These are phyloP conservation scores for Pemphigus obesinymphae DNA, from an alignment of 1,140 invertebrate species.

Conservation along the genomic window DNA sequence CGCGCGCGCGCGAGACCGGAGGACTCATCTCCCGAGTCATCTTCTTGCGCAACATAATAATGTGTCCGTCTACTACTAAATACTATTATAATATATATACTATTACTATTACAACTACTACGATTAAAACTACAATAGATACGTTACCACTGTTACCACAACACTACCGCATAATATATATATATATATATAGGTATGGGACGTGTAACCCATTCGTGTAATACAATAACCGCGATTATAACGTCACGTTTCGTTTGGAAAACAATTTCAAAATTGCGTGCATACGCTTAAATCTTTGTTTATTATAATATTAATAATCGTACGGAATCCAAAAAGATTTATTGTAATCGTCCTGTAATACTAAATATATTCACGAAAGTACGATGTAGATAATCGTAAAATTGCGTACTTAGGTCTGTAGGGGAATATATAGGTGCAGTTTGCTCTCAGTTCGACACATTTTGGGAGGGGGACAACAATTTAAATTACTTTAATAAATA, in stretches of 20 bases:
- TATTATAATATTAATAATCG: background rate
- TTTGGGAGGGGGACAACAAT: no score
- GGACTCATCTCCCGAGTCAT: conserved; percentile 11
- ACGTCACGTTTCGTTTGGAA: conserved; percentile 21
- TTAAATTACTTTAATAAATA: no score
- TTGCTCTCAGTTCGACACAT: no score
- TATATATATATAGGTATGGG: background rate
- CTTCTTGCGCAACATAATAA: conserved; percentile 12
- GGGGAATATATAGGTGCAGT: no score
- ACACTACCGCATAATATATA: background rate
- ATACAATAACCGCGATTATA: background rate
- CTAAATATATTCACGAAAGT: background rate
- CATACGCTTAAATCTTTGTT: background rate
- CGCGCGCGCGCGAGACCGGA: background rate
- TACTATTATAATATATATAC: background rate
- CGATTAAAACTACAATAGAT: background rate
- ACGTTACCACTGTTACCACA: background rate
- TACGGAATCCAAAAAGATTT: background rate
- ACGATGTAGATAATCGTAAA: no score
- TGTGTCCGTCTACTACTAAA: background rate
- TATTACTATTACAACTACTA: background rate
- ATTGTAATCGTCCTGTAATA: background rate
- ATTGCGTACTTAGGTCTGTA: no score
- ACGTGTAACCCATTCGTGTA: background rate
- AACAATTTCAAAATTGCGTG: background rate